Evolutionary conservation across 2,888 invertebrate genomes (phyloP).

Genomic region (Himalopsyche anomala): DNA sequence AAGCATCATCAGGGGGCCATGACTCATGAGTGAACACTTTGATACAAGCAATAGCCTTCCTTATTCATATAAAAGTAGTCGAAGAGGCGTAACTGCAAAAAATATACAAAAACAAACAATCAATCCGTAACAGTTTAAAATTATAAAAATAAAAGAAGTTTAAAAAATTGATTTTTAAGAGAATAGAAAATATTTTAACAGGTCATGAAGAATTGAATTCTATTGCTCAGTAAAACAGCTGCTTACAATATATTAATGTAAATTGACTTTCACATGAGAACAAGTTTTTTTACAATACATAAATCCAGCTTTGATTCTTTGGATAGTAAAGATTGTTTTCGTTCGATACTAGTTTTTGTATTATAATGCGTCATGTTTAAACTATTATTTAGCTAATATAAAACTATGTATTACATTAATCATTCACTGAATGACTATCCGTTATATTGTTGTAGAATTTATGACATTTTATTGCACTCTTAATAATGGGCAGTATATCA

Average conservation of each 20-base stretch:
- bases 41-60: no score
- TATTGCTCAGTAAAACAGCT: neutral
- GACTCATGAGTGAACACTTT: neutral
- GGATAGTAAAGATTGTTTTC: constrained; percentile 49
- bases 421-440: neutral
- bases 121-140: neutral
- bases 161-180: neutral
- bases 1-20: neutral
- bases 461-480: neutral
- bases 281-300: constrained; percentile 52
- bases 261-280: constrained; percentile 64
- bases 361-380: neutral
- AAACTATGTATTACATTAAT: neutral
- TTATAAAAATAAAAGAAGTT: constrained; percentile 2
- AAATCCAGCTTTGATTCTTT: constrained; percentile 26
- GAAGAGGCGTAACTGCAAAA: neutral
- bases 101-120: constrained; percentile 2
- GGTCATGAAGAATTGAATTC: neutral
- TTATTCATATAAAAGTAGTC: neutral
- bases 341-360: constrained; percentile 6
- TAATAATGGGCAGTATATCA: neutral
- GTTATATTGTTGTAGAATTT: neutral
- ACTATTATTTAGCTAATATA: neutral
- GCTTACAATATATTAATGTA: constrained; percentile 56
- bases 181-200: neutral